Base-by-base conservation (phyloP, 2,888 invertebrate genomes). In the Eupithecia tripunctaria region DNA sequence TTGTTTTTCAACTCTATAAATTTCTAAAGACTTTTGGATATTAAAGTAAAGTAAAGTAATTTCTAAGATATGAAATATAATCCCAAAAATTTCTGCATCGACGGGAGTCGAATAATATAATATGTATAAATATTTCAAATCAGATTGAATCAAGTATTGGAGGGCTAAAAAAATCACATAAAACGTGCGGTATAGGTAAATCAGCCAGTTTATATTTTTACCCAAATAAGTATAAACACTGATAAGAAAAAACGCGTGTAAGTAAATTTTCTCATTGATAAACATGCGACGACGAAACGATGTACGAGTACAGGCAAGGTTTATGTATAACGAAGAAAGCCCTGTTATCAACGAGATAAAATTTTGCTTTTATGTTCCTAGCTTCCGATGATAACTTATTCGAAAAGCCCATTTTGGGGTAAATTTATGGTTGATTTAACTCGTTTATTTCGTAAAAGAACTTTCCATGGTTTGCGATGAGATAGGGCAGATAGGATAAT, bases 331-430 rank as follows among this genome's bases (percentile, higher is more conserved):
- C 71, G 69, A 75, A 75, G 81, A 83, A 83, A 81, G 76, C 74
- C 79, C 70, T 80, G 86, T 87, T 89, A 90, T 88, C 86, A 84
- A 79, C 14, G 81, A 86, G 89, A 91, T 90, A 90, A 88, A 88
- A 91, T 87, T 88, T 85, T 83, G 84, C 32, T 83, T 85, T 80
- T 85, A 81, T 84, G 82, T 81, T 86, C 87, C 83, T 89, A 89
- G 89, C 88, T 88, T 88, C 90, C 89, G 87, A 90, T 91, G 90
- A 91, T 91, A 91, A 91, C 89, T 91, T 91, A 89, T 89, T 90
- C 88, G 86, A 84, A 85, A 85, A 88, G 85, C 89, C 89, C 89
- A 90, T 91, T 88, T 86, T 85, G 80, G 82, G 81, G 80, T 80
- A 82, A 89, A 91, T 91, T 91, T 92, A 91, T 91, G 89, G 90